Conservation (phyloP, 2,113 vertebrate genomes). For the Phyllostomus discolor region DNA sequence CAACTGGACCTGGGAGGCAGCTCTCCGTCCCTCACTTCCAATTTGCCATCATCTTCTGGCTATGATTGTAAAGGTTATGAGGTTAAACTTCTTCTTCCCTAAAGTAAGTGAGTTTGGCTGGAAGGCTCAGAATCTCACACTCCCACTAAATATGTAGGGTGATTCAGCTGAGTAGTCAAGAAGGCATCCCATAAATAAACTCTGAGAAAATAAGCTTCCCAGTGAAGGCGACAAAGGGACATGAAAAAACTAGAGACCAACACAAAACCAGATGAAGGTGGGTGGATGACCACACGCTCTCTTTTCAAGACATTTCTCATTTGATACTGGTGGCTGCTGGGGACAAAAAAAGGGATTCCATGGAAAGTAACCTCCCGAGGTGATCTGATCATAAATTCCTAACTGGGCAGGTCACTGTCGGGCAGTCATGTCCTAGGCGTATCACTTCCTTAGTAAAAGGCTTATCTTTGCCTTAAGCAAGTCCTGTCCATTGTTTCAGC, state of each 20-base stretch:
- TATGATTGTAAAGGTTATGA: not conserved
- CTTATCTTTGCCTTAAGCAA: not conserved
- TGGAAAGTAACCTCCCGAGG: not conserved
- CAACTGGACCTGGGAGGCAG: not conserved
- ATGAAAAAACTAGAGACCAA: not conserved
- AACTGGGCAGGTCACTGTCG: not conserved
- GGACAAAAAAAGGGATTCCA: not conserved
- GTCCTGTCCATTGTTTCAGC: not conserved
- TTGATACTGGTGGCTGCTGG: not conserved
- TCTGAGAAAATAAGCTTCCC: slow-evolving; percentile 1
- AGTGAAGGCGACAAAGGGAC: not conserved
- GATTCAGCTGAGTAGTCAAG: not conserved
- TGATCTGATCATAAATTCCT: not conserved
- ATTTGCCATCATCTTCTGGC: not conserved
- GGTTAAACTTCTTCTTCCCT: not conserved
- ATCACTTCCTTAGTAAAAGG: not conserved
- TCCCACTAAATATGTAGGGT: not conserved
- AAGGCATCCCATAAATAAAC: not conserved
- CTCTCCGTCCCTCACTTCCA: not conserved
- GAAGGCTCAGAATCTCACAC: slow-evolving; percentile 19
- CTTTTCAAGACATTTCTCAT: not conserved
- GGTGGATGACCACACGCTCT: not conserved
- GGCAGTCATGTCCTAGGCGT: not conserved
- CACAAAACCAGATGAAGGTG: not conserved
- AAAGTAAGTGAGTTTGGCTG: slow-evolving; percentile 16